Conservation (phyloP, 2,888 invertebrate genomes). For the Yponomeuta plumbellus region DNA sequence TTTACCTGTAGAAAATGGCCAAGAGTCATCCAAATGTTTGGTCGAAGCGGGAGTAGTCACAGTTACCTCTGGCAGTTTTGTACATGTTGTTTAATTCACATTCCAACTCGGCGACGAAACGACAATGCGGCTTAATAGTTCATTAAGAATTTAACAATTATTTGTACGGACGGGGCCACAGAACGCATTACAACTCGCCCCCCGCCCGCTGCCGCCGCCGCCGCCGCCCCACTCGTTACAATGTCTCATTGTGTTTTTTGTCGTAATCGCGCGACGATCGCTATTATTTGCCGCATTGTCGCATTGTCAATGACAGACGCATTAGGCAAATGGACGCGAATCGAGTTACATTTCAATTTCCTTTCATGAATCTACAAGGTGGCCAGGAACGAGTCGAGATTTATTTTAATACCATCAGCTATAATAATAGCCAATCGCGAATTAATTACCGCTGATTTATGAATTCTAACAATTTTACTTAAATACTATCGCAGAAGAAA, state of each 20-base stretch:
- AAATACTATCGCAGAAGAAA: too few species aligned
- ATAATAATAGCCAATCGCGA: too few species aligned
- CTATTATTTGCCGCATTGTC: not conserved
- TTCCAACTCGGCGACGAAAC: too few species aligned
- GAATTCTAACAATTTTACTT: too few species aligned
- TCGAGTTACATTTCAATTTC: not conserved
- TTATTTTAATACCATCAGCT: not conserved
- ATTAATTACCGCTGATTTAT: too few species aligned
- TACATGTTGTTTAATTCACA: too few species aligned
- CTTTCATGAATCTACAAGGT: not conserved
- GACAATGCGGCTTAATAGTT: too few species aligned
- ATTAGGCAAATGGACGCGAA: not conserved
- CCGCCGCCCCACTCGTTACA: not conserved
- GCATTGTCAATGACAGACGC: not conserved
- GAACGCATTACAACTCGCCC: not conserved
- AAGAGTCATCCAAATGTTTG: too few species aligned
- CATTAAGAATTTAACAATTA: too few species aligned
- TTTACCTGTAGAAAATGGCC: too few species aligned
- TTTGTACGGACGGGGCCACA: not conserved
- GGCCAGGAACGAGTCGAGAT: not conserved
- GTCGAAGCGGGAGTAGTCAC: too few species aligned
- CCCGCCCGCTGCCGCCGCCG: not conserved
- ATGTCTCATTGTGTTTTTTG: slow-evolving; percentile 3
- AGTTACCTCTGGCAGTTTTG: too few species aligned
- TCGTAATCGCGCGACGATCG: not conserved